These are phyloP conservation scores for Nylanderia fulva DNA, from an alignment of 1,140 invertebrate genomes.

Conservation along the genomic window DNA sequence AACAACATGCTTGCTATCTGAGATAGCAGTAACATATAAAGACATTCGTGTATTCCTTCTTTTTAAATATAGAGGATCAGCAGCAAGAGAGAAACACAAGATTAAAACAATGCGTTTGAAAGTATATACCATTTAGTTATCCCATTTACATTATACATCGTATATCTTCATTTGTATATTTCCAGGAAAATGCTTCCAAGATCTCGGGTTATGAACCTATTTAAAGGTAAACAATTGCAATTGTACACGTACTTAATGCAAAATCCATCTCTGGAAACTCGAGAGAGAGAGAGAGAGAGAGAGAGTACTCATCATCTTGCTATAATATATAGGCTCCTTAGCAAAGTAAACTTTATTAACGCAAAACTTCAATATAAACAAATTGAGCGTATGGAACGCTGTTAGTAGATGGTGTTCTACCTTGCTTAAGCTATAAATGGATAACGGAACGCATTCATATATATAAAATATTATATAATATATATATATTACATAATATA, in stretches of 20 bases:
- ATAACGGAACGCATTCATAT: constrained; percentile 52
- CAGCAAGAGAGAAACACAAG: constrained; percentile 11
- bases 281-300: not conserved
- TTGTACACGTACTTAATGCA: constrained; percentile 52
- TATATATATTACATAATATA: constrained; percentile 24
- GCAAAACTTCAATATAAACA: constrained; percentile 64
- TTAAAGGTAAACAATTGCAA: constrained; percentile 35
- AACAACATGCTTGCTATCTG: too few species aligned
- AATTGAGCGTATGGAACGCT: constrained; percentile 61
- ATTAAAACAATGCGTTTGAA: constrained; percentile 47
- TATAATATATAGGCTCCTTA: constrained; percentile 55
- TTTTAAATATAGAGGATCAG: constrained; percentile 15
- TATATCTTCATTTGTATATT: constrained; percentile 28
- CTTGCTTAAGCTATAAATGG: constrained; percentile 66
- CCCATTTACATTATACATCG: constrained; percentile 34
- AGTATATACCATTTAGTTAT: constrained; percentile 57
- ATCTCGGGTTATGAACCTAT: constrained; percentile 14
- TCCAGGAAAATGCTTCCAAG: constrained; percentile 40
- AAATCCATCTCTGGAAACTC: constrained; percentile 62
- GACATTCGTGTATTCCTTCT: not conserved
- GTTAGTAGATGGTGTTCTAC: constrained; percentile 54
- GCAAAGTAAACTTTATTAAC: constrained; percentile 61
- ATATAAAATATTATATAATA: not conserved
- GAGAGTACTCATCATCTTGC: constrained; percentile 27
- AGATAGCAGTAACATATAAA: not conserved